Evolutionary conservation across 2,113 vertebrate species (phyloP).

Genomic region (Nanorana parkeri): DNA sequence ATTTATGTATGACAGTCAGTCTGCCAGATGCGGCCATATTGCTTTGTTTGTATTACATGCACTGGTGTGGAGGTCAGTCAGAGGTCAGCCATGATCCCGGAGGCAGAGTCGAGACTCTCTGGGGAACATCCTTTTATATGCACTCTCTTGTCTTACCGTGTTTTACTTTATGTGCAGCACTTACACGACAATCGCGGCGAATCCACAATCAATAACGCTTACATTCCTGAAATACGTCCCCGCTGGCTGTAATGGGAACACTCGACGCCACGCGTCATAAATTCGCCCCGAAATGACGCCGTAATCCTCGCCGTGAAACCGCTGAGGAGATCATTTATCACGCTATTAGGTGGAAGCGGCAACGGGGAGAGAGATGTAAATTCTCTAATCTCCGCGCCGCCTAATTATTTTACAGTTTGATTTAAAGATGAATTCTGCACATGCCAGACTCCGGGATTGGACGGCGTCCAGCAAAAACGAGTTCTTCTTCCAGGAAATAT

Average conservation of each 20-base stretch:
- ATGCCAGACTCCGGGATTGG: not conserved
- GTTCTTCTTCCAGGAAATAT: too few relatives aligned
- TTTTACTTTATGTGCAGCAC: not conserved
- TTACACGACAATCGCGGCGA: not conserved
- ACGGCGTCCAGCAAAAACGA: not conserved
- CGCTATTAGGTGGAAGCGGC: not conserved
- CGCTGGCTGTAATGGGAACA: not conserved
- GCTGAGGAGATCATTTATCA: not conserved
- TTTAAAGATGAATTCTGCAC: not conserved
- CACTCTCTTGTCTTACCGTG: not conserved
- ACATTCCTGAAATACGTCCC: slow-evolving; percentile 4
- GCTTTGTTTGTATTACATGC: too few relatives aligned
- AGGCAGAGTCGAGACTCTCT: too few relatives aligned
- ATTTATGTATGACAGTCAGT: too few relatives aligned
- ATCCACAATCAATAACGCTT: not conserved
- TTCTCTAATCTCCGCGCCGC: not conserved
- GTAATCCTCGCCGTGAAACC: not conserved
- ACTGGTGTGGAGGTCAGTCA: too few relatives aligned
- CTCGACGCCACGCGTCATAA: not conserved
- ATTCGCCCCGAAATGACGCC: not conserved
- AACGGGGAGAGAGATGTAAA: not conserved
- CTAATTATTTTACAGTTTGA: slow-evolving; percentile 6
- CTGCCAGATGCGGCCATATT: too few relatives aligned
- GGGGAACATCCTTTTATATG: too few relatives aligned
- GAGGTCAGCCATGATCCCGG: too few relatives aligned